A percentile compares a stretch with the other conserved stretches of the same genome.
phyloP scores from a whole-genome alignment of 2,113 vertebrate genomes.

The Oncorhynchus kisutch region DNA sequence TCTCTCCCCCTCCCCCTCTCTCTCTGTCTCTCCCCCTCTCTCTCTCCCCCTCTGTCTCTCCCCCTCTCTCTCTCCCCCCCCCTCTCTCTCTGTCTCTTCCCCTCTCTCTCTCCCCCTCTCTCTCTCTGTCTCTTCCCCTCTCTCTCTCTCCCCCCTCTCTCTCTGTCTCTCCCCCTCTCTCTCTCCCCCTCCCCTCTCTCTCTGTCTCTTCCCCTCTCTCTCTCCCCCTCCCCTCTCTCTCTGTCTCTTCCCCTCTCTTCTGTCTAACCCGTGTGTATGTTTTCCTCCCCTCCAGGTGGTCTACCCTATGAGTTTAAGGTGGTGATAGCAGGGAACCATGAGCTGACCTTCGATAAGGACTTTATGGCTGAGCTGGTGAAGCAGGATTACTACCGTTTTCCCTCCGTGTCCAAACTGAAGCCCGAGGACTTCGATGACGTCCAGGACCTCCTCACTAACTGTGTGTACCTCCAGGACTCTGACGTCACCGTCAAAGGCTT shows the following conservation, averaged over 20 bases:
- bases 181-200: too few species aligned
- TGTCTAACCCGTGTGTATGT: not conserved
- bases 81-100: too few species aligned
- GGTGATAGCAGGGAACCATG: conserved; percentile 98
- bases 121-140: too few species aligned
- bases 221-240: not conserved
- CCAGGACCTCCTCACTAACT: conserved; percentile 96
- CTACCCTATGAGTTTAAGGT: conserved; percentile 98
- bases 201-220: not conserved
- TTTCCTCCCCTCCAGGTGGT: conserved; percentile 75
- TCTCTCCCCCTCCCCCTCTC: not conserved
- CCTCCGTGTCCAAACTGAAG: conserved; percentile 99
- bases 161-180: not conserved
- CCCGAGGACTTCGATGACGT: conserved; percentile 99
- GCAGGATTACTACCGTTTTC: conserved; percentile 99
- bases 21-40: not conserved
- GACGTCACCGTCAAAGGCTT: conserved; percentile 98
- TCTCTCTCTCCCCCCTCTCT: not conserved
- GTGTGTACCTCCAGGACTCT: conserved; percentile 98
- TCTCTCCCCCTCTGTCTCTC: too few species aligned
- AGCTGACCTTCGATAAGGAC: conserved; percentile 99
- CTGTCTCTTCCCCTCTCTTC: not conserved
- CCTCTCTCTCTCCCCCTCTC: too few species aligned
- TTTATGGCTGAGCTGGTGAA: conserved; percentile 99
- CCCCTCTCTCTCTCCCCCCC: fast-evolving